Evolutionary conservation across 2,797 vertebrate species (phyloP), one percentile per base, ranked within the genome.

Genomic region (Telmatherina bonti): DNA sequence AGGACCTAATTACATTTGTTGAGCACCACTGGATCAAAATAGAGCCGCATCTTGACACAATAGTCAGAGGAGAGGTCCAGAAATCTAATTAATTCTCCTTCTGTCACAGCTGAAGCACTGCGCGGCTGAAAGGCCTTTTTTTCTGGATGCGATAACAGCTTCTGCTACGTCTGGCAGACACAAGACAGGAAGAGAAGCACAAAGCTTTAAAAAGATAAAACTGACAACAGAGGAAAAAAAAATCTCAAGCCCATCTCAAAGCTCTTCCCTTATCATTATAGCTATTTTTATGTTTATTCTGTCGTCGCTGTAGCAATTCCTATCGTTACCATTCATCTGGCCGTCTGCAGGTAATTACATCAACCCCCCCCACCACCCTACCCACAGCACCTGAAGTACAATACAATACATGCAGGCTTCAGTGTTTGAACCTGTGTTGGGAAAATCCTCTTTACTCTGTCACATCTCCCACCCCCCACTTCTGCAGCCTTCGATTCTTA

Each of bases 71-170:
- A 86, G 88, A 90, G 88, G 82, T 91, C 92, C 86, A 87, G 86
- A 84, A 92, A 94, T 91, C 87, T 89, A 93, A 94, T 93, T 93
- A 94, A 91, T 93, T 94, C 88, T 81, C 87, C 71, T 84, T 89
- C 86, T 87, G 89, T 92, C 88, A 87, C 82, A 79, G 85, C 83
- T 85, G 85, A 89, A 87, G 78, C 76, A 53, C 85, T 77, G 70
- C 62, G 54, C 76, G 72, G 81, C 84, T 89, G 90, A 92, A 91
- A 92, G 82, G 82, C 76, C 68, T 88, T 84, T 88, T 84, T 88
- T 85, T 86, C 77, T 86, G 67, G 82, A 89, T 84, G 85, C 4
- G 91, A 91, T 91, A 92, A 93, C 84, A 85, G 88, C 62, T 74
- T 75, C 69, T 74, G 66, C 82, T 68, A 12, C n/a, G 83, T 89